Evolutionary conservation across 2,888 invertebrate species (phyloP), one percentile per base, ranked within the genome.

Genomic region (Agrilus cyanescens): DNA sequence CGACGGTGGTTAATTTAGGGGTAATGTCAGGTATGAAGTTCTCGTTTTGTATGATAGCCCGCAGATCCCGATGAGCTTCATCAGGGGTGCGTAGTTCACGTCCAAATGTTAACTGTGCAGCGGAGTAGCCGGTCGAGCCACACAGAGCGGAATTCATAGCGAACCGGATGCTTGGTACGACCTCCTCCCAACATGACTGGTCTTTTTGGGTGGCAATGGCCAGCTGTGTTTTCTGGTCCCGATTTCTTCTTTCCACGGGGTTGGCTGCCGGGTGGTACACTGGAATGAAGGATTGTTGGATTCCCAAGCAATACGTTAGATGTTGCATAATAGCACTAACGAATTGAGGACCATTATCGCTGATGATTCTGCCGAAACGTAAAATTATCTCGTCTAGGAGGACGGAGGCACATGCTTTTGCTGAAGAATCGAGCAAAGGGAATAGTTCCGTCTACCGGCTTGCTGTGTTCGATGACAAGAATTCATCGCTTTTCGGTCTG

Each of bases 321-420:
- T 57, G 47, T 29, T 56, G 56, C 55, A 56, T 57, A 0, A 51
- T 31, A 2, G 32, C 47, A 16, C 49, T 47, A 2, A 51, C 32
- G 16, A 56, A 55, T 45, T 46, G 55, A 33, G 51, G 6, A 6
- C 49, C 57, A 20, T 47, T 47, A 30, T 47, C 45, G 29, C 38
- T 50, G 4, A 53, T 48, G 1, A 61, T 31, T 13, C 53, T 15
- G 0, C 60, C 59, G 29, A 51, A 58, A 1, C 58, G 43, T 4
- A 63, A 31, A n/a, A 65, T 55, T 1, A 61, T 44, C 43, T 63
- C 60, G 20, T 60, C 45, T 0, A 64, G 32, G 0, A 65, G 42
- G 0, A 41, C 50, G 1, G 30, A 12, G 6, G n/a, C n/a, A n/a
- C n/a, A n/a, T n/a, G n/a, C n/a, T n/a, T n/a, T n/a, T n/a, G n/a